Evolutionary conservation across 2,888 invertebrate species (phyloP), one percentile per base, ranked within the genome.

Genomic region (Dicyrtoma fusca): DNA sequence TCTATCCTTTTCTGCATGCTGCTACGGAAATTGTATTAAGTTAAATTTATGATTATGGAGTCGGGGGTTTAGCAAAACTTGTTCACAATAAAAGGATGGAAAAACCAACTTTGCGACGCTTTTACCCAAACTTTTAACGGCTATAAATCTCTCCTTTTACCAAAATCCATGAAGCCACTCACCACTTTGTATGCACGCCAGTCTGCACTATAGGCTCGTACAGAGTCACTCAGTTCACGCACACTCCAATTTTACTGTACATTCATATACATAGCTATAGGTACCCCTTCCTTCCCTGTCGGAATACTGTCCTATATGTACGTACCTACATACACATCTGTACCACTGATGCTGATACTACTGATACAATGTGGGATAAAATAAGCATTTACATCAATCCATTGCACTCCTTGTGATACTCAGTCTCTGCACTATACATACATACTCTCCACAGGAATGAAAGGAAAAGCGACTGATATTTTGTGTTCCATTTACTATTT

Each of bases 21-120:
- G 72, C 51, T 44, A 68, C 75, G 77, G 79, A 79, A 79, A 77
- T 79, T 76, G 77, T 76, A 69, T 79, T 79, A 79, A 77, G 70
- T 76, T 79, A 77, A 69, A 79, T 79, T 79, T 79, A 78, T 78
- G 76, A 76, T 76, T 77, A 78, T 78, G 75, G 78, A 76, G 71
- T 74, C 64, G 62, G 51, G 34, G 62, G 62, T 69, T 64, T 42
- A 59, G 70, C 64, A 73, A 73, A 72, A 68, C 73, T 75, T 73
- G 66, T 71, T 71, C 72, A 71, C 73, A 73, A 65, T 65, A 65
- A 72, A 65, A 76, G 72, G 72, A 75, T 72, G 73, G 75, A 78
- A 73, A 76, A 74, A 76, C 75, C 76, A 76, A 78, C 76, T 76
- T 77, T 74, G 71, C 69, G 69, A 69, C 73, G 77, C 77, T 79